These are phyloP conservation scores for Apamea crenata DNA, from an alignment of 2,888 invertebrate genomes.

Conservation along the genomic window DNA sequence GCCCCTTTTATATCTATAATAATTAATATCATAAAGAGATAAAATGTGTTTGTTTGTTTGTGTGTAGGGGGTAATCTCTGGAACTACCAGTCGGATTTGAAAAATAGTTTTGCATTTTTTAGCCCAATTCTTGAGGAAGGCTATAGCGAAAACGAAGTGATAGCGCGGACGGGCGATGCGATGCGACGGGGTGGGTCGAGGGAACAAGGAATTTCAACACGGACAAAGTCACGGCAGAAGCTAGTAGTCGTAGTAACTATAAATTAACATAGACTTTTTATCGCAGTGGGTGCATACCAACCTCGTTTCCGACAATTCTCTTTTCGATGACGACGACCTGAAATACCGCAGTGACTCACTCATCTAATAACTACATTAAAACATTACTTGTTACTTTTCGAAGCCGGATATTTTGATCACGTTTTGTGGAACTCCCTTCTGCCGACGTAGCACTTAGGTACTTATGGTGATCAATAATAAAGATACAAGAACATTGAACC, in stretches of 20 bases:
- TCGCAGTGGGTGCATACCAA: constrained; percentile 16
- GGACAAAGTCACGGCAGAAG: not conserved
- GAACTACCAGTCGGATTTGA: not conserved
- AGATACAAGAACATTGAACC: constrained; percentile 39
- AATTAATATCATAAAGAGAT: not conserved
- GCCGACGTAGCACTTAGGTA: constrained; percentile 8
- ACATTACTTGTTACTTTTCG: constrained; percentile 29
- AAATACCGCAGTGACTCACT: constrained; percentile 47
- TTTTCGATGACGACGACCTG: constrained; percentile 43
- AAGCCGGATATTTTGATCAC: constrained; percentile 58
- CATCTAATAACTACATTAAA: constrained; percentile 8
- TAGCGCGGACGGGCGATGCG: not conserved
- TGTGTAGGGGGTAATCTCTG: not conserved
- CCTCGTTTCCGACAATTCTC: constrained; percentile 19
- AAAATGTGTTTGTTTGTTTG: not conserved
- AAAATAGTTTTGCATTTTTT: not conserved
- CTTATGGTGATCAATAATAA: constrained; percentile 19
- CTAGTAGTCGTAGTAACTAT: not conserved
- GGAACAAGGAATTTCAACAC: too few relatives aligned
- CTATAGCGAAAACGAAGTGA: not conserved
- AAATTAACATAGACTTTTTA: constrained; percentile 17
- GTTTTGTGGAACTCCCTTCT: constrained; percentile 19
- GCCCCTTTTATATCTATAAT: constrained; percentile 2
- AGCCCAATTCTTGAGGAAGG: not conserved
- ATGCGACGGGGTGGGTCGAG: not conserved